These are phyloP conservation scores for Pheucticus melanocephalus DNA, from an alignment of 2,113 vertebrate species.

Conservation along the genomic window DNA sequence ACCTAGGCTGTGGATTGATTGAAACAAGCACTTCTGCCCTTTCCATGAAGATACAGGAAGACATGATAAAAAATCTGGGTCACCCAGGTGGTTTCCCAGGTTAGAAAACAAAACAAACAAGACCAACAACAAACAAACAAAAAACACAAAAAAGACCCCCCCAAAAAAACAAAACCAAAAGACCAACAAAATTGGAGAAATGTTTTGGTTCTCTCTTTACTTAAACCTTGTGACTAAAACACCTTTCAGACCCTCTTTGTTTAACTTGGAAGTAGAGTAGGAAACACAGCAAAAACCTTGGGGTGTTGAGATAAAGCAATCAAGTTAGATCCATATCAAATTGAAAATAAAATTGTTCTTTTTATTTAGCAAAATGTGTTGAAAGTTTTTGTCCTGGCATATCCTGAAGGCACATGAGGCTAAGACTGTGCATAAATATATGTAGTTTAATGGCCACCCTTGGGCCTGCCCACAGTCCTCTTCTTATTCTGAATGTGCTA, in stretches of 20 bases:
- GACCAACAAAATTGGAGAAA: background rate
- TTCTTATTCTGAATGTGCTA: background rate
- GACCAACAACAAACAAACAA: background rate
- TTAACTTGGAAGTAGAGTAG: background rate
- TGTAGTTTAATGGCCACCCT: background rate
- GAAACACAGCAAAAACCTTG: background rate
- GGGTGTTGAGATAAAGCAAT: background rate
- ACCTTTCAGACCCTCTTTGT: background rate
- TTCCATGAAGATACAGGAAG: background rate
- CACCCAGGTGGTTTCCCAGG: background rate
- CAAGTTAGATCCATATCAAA: background rate
- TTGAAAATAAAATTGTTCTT: background rate
- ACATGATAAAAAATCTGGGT: background rate
- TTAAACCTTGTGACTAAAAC: background rate
- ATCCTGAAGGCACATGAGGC: background rate
- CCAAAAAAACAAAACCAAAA: background rate
- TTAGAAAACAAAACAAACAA: background rate
- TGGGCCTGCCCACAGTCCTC: background rate
- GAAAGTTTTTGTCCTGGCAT: background rate
- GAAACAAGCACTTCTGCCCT: background rate
- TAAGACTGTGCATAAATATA: background rate
- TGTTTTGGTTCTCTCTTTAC: background rate
- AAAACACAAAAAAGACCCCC: background rate
- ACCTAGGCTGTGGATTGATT: background rate
- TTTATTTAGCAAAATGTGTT: background rate